Percentiles rank a stretch among this genome's conserved stretches.
Conservation (phyloP, 2,797 vertebrate genomes). For the Catamblyrhynchus diadema region DNA sequence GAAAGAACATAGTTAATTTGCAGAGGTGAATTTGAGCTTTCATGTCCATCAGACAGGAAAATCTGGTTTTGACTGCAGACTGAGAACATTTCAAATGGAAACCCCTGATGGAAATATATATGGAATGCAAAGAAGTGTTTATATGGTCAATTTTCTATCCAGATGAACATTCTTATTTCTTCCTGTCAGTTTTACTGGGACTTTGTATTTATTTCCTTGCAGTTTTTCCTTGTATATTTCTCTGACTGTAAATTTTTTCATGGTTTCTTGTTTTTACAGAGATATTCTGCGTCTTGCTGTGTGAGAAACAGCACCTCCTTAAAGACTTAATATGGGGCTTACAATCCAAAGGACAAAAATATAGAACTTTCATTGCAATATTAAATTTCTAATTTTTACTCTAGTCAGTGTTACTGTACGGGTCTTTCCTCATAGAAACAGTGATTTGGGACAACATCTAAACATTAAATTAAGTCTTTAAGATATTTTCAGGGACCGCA, state of each 20-base stretch:
- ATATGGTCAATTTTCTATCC: conserved; percentile 15
- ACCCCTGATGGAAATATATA: background rate
- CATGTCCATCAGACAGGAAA: conserved; percentile 64
- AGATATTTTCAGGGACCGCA: background rate
- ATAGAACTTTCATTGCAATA: background rate
- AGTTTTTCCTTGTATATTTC: background rate
- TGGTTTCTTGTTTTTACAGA: background rate
- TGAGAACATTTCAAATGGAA: conserved; percentile 16
- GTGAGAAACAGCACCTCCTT: background rate
- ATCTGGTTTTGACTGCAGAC: conserved; percentile 49
- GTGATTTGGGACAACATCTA: background rate
- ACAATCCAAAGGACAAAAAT: background rate
- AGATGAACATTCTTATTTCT: conserved; percentile 12
- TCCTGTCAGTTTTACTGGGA: background rate
- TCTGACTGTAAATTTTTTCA: background rate
- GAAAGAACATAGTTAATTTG: conserved; percentile 64
- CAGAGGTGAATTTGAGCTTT: conserved; percentile 53
- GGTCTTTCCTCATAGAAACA: background rate
- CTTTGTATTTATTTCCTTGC: background rate
- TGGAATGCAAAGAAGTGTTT: conserved; percentile 2
- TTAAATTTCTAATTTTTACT: background rate
- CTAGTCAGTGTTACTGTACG: background rate
- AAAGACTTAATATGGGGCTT: background rate
- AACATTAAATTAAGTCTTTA: background rate
- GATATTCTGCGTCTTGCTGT: background rate